Evolutionary conservation across 2,888 invertebrate genomes (phyloP), one percentile per base, ranked within the genome.

Genomic region (Leuctra nigra): DNA sequence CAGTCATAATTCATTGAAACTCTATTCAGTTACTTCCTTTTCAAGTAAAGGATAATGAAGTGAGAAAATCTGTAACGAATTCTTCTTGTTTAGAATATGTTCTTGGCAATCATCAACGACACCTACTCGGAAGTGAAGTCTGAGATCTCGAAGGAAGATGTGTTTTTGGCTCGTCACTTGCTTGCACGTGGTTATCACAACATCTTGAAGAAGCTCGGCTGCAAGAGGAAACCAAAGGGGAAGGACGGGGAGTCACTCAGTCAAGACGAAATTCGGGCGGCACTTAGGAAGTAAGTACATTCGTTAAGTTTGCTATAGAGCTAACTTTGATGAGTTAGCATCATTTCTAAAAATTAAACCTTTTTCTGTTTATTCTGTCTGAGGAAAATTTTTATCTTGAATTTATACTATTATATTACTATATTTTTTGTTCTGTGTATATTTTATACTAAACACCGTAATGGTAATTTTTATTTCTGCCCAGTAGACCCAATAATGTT

Each of bases 21-120:
- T 20, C 20, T 18, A 2, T n/a, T n/a, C n/a, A n/a, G n/a, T n/a
- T n/a, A n/a, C n/a, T n/a, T n/a, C n/a, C n/a, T n/a, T n/a, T n/a
- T n/a, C n/a, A n/a, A n/a, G n/a, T n/a, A n/a, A n/a, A n/a, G n/a
- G n/a, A n/a, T n/a, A n/a, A n/a, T n/a, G n/a, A n/a, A n/a, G n/a
- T n/a, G n/a, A n/a, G n/a, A n/a, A n/a, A n/a, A n/a, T n/a, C n/a
- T n/a, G n/a, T n/a, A n/a, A 6, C 2, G 4, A 39, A 13, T 33
- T n/a, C 25, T 46, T 54, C 62, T 53, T 23, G 61, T 66, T 11
- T 63, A 82, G 82, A 87, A 87, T 70, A 87, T 88, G 86, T 88
- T 88, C 72, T 68, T 88, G 69, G 88, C 87, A 59, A 88, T 89
- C 66, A 86, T 89, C 63, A 86, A 84, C 68, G 87, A 87, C 67